phyloP scores from a whole-genome alignment of 2,888 invertebrate species.

The Druceiella hillmani region DNA sequence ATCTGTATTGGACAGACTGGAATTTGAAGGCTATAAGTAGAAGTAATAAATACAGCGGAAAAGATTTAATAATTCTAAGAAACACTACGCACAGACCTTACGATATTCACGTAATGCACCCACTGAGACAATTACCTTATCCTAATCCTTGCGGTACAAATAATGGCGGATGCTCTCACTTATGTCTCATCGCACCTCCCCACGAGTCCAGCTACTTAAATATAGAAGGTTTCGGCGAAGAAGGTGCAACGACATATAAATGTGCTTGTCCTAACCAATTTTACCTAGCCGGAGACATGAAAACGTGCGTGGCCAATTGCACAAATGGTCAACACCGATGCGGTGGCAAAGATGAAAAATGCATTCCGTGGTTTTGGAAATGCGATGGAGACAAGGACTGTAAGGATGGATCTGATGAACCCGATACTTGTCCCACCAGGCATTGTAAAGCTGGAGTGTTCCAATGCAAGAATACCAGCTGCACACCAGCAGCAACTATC shows the following conservation, averaged over 20 bases:
- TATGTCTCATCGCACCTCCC: slow-evolving; percentile 87
- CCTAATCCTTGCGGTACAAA: slow-evolving; percentile 86
- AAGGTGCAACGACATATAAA: slow-evolving; percentile 70
- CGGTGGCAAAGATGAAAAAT: slow-evolving; percentile 58
- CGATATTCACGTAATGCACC: slow-evolving; percentile 90
- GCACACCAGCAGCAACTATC: slow-evolving; percentile 87
- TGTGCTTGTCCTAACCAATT: slow-evolving; percentile 97
- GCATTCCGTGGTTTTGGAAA: slow-evolving; percentile 53
- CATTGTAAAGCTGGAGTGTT: slow-evolving; percentile 87
- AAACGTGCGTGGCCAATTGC: slow-evolving; percentile 92
- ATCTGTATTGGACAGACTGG: slow-evolving; percentile 97
- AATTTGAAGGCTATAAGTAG: slow-evolving; percentile 87
- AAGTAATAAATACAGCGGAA: slow-evolving; percentile 88
- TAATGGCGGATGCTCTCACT: slow-evolving; percentile 95
- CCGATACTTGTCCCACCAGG: slow-evolving; percentile 72
- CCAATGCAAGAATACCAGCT: slow-evolving; percentile 91
- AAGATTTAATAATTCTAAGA: slow-evolving; percentile 64
- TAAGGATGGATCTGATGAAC: slow-evolving; percentile 88
- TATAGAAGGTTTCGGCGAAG: slow-evolving; percentile 74
- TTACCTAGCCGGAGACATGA: slow-evolving; percentile 70
- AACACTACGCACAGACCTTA: slow-evolving; percentile 95
- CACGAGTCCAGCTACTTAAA: slow-evolving; percentile 69
- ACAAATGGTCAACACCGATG: slow-evolving; percentile 79
- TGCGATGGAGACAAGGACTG: slow-evolving; percentile 93
- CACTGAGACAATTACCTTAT: slow-evolving; percentile 77